These are phyloP conservation scores for Acanthurus tractus DNA, from an alignment of 2,797 vertebrate species.

Conservation along the genomic window DNA sequence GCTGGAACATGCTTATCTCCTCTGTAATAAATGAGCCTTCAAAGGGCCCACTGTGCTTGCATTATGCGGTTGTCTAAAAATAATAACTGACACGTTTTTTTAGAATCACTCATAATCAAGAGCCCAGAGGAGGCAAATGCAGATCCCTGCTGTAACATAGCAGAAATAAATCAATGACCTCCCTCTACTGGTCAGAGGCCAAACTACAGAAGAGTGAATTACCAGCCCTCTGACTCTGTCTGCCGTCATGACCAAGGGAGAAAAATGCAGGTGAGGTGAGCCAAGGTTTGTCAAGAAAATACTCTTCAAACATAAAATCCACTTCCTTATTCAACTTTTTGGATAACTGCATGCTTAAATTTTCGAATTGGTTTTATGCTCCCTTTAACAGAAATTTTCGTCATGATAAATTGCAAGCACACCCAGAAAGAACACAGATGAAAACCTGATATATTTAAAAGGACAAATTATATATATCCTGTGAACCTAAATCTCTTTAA, in stretches of 20 bases:
- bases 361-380: neutral
- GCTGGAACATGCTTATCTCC: constrained; percentile 83
- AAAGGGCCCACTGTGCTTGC: constrained; percentile 73
- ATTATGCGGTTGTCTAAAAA: constrained; percentile 85
- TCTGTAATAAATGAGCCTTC: constrained; percentile 83
- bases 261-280: constrained; percentile 22
- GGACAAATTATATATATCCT: constrained; percentile 38
- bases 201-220: constrained; percentile 78
- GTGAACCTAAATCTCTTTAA: constrained; percentile 48
- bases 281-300: constrained; percentile 27
- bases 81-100: constrained; percentile 87
- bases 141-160: constrained; percentile 66
- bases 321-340: constrained; percentile 15
- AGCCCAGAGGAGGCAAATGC: constrained; percentile 66
- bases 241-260: constrained; percentile 26
- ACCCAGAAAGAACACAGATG: neutral
- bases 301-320: constrained; percentile 3
- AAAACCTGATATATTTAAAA: constrained; percentile 30
- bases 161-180: constrained; percentile 84
- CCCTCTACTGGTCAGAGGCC: constrained; percentile 85
- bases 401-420: constrained; percentile 1
- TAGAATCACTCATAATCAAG: constrained; percentile 82
- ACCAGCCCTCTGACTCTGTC: constrained; percentile 34
- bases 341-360: neutral
- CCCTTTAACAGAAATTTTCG: constrained; percentile 2